Evolutionary conservation across 2,113 vertebrate species (phyloP).

Genomic region (Paraplagusia blochii): DNA sequence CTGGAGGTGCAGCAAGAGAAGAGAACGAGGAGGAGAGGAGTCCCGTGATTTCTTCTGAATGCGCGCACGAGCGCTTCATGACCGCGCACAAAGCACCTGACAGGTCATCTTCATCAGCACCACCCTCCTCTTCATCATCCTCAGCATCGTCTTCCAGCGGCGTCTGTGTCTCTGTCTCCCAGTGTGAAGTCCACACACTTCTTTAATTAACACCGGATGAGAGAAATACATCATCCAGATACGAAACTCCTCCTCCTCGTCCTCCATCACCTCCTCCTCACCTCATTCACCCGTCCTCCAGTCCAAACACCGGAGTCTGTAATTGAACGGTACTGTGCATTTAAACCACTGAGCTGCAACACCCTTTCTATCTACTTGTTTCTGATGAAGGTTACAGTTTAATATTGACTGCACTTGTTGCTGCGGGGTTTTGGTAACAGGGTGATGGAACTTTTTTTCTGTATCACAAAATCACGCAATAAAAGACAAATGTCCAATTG

Average conservation of each 20-base stretch:
- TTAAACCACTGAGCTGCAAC: no score
- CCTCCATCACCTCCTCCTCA: neutral
- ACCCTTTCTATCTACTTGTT: no score
- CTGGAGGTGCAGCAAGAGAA: neutral
- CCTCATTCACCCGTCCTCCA: constrained; percentile 15
- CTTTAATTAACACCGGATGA: constrained; percentile 17
- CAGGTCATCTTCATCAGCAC: constrained; percentile 23
- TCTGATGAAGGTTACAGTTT: no score
- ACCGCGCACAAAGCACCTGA: constrained; percentile 35
- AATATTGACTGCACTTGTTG: no score
- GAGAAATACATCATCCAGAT: constrained; percentile 16
- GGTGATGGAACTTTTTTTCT: no score
- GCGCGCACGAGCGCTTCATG: constrained; percentile 18
- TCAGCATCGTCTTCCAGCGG: constrained; percentile 10
- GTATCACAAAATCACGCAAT: no score
- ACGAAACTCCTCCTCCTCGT: constrained; percentile 8
- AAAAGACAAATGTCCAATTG: no score
- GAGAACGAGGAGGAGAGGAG: constrained; percentile 7
- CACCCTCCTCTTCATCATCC: no score
- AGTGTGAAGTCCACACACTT: constrained; percentile 7
- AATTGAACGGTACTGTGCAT: no score
- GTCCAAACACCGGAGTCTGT: no score
- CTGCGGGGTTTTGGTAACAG: no score
- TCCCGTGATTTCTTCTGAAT: constrained; percentile 31
- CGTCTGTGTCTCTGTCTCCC: neutral